Evolutionary conservation across 1,140 invertebrate genomes (phyloP), one percentile per base, ranked within the genome.

Genomic region (Acyrthosiphon pisum): DNA sequence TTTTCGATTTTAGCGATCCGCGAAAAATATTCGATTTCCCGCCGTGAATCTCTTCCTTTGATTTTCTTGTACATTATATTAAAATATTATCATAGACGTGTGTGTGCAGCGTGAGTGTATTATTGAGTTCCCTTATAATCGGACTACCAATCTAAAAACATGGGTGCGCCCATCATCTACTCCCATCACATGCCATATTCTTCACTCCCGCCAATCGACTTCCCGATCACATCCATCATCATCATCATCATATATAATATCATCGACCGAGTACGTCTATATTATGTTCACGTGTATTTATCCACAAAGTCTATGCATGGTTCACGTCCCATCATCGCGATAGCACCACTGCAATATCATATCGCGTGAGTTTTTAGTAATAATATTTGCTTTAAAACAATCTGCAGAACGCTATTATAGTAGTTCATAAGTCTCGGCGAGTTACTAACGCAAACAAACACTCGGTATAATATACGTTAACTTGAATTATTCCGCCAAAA

Each of bases 181-280:
- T 6, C 22, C 50, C 22, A 35, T 18, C 46, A 20, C 6, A 48
- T 50, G 18, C 30, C 30, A 30, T 46, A 8, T 46, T 46, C 46
- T 87, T 48, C 9, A 6, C 20, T 0, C 6, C 0, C 46, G 20
- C 44, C 60, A n/a, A 22, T 87, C 86, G n/a, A 87, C 86, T 87
- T 87, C 46, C 44, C 26, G 46, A 87, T 87, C 86, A 6, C 86
- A 87, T 87, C 86, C 30, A 87, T 48, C 86, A 87, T 87, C 86
- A 86, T 53, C 50, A 50, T 50, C 48, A 18, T 48, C 20, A 6
- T 4, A 53, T 26, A 86, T 86, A 7, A 44, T 84, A 84, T 84
- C 23, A 44, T 88, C 41, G 9, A 30, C 14, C 86, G 44, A 88
- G n/a, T 48, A 48, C 23, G 41, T 48, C n/a, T n/a, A 88, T 48